Conservation (phyloP, 2,113 vertebrate genomes). For the Eclectus roratus region DNA sequence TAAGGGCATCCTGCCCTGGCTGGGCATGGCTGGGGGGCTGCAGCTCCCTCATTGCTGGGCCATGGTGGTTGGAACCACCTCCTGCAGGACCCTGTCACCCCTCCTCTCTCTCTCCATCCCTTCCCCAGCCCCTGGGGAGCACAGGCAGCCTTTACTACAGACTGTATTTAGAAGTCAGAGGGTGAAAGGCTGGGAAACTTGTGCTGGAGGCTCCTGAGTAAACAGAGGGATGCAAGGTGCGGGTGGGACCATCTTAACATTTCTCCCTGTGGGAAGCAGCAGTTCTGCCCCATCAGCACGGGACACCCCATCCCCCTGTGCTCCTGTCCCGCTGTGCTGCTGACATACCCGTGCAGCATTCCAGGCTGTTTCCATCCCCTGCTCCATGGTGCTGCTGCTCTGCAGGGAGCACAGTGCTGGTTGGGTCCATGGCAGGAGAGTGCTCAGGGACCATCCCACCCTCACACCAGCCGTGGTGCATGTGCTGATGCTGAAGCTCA, state of each 20-base stretch:
- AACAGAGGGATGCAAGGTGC: background rate
- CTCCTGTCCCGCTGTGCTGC: background rate
- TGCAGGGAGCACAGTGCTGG: rapidly evolving
- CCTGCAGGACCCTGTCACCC: background rate
- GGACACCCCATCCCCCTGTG: rapidly evolving
- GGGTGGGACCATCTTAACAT: too few relatives aligned
- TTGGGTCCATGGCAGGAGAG: background rate
- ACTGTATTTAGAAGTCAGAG: background rate
- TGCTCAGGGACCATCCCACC: background rate
- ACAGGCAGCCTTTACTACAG: background rate
- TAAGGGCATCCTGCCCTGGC: background rate
- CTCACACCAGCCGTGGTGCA: rapidly evolving
- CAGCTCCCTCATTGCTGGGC: background rate
- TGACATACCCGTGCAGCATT: rapidly evolving
- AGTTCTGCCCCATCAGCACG: too few relatives aligned
- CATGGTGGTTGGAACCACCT: rapidly evolving
- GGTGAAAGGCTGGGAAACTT: background rate
- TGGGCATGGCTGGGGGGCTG: background rate
- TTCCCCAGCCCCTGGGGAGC: background rate
- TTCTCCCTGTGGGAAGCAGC: background rate
- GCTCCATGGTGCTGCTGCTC: background rate
- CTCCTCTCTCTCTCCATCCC: too few relatives aligned
- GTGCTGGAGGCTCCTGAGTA: background rate
- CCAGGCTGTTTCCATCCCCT: background rate
- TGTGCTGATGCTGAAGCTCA: background rate